Base-by-base conservation (phyloP, 1,140 invertebrate species). In the Reticulitermes speratus region DNA sequence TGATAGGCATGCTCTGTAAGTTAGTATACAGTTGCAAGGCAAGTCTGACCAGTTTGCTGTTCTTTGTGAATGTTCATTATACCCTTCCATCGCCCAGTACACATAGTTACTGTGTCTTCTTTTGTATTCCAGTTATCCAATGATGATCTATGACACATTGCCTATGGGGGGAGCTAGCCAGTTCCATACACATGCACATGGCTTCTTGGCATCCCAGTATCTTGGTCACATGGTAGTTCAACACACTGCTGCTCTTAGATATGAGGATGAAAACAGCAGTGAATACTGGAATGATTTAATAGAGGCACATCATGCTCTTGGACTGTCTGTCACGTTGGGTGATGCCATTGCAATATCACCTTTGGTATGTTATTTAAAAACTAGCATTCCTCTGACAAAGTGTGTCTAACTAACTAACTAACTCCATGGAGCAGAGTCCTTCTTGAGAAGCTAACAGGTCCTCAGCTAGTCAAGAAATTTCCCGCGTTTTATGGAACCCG, bases 101-200 rank as follows among this genome's bases (percentile, higher is more conserved):
- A n/a, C 59, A 65, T 65, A 8, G 59, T 65, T 8, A 23, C 25
- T 65, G 21, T 65, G 88, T 88, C 90, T 84, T 65, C 48, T 16
- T 52, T 0, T 90, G 88, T 86, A 14, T 85, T 88, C 3, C 85
- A 89, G 88, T 81, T 91, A 89, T 87, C 91, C 92, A 21, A 88
- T 89, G 38, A 48, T 92, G 21, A 88, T 92, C 12, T 92, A 92
- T 92, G 92, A 93, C 88, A 88, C 90, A 12, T 86, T 92, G 69
- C 92, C 91, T 30, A 90, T 91, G 87, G 91, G 90, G 59, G 92
- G 92, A 30, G 92, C 92, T 32, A 92, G 91, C 89, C 92, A 92
- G 89, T 88, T 93, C 32, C 92, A 93, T 89, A 92, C 92, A n/a
- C 92, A 93, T 88, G 48, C 92, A 48, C 92, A 93, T 88, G 91